Base-by-base conservation (phyloP, 2,797 vertebrate species). In the Rhynchonycteris naso region DNA sequence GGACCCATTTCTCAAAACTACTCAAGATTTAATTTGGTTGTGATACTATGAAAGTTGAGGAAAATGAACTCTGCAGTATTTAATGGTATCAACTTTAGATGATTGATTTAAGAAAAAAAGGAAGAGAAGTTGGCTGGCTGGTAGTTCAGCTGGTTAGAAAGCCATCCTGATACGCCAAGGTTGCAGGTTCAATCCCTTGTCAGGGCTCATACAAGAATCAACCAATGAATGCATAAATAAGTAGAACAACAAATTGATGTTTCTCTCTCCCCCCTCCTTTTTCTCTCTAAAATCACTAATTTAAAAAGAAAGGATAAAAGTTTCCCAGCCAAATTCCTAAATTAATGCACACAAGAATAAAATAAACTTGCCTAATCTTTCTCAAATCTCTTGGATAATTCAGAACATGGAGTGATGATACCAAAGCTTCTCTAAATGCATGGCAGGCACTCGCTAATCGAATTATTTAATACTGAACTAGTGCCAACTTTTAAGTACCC, bases 281-380 rank as follows among this genome's bases (percentile, higher is more conserved):
- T 43, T 43, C 5, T 43, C 43, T 43, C 43, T 43, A 43, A 43
- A 43, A 43, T 43, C 5, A 43, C 43, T 43, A 43, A 43, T 43
- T 43, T 6, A 43, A 43, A 43, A 43, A 43, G 8, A 43, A 43
- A 43, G 43, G 43, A 43, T 43, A 43, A 66, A 93, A 43, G 13
- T 94, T 95, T 91, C 72, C 79, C 59, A 86, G 33, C 7, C 58
- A 88, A 93, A 71, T 91, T 96, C 66, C 75, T 92, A 91, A 96
- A 95, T 93, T 92, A 92, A 89, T 87, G 19, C 94, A 66, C 56
- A 76, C 79, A 61, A 54, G 43, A 95, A 90, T 78, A 88, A 85
- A 69, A 90, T 76, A 82, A 83, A 93, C 26, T 61, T 94, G 47
- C n/a, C 76, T 93, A 69, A 94, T 95, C 90, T 92, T 75, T 63